Evolutionary conservation across 2,113 vertebrate species (phyloP), one percentile per base, ranked within the genome.

Genomic region (Leptobrachium leishanense): DNA sequence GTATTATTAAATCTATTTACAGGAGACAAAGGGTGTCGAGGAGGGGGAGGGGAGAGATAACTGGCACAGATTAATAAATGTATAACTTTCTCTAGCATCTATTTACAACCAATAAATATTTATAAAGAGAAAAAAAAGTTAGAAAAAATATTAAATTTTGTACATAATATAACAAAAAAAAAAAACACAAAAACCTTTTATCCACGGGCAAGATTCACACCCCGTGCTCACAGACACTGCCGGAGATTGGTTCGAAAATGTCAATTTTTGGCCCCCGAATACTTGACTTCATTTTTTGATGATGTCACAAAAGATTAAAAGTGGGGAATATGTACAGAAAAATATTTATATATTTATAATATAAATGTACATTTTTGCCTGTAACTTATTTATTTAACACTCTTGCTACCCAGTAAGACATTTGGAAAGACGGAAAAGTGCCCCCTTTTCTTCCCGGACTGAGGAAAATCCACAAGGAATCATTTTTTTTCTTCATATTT

Each of bases 31-130:
- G 65, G 55, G 71, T 41, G 20, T n/a, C 72, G 55, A 72, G 57
- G 68, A 1, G 20, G 20, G 20, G 20, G 20, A 31, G 20, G 20
- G 20, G 20, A 31, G 20, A 31, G 20, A 31, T 31, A n/a, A 43
- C 0, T 4, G 13, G 12, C 5, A 66, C 63, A 53, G 3, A 43
- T 8, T 53, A 65, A 9, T 67, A 85, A 92, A 92, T 90, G 89
- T 92, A 91, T 87, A 91, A 87, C 20, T 89, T 89, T 86, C 82
- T 46, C 85, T 82, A 65, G 81, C 79, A 86, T 82, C 89, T 93
- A 94, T 94, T 93, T 93, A 94, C 92, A 94, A 90, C 87, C 92
- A 94, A 94, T 93, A 94, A 93, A 94, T 93, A 94, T 83, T 84
- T 68, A 68, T 50, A n/a, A 13, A 65, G 66, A 87, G 2, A 76